phyloP scores from a whole-genome alignment of 2,113 vertebrate genomes.

The Fregetta grallaria region DNA sequence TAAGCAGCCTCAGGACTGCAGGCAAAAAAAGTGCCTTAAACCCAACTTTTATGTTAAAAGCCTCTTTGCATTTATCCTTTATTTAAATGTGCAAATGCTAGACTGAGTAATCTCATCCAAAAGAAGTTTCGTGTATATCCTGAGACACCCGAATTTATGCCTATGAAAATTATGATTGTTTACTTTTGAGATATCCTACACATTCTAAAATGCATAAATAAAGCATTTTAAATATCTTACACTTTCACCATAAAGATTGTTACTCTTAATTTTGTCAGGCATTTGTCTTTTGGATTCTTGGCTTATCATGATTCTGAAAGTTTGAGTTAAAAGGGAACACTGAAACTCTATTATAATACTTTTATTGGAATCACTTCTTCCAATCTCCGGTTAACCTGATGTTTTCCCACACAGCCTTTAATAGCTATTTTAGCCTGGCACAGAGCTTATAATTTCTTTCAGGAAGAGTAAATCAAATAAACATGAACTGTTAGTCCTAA shows the following conservation, averaged over 20 bases:
- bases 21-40: neutral
- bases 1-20: neutral
- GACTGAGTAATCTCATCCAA: neutral
- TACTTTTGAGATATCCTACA: neutral
- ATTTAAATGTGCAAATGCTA: neutral
- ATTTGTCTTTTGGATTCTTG: neutral
- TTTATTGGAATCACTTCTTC: neutral
- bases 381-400: neutral
- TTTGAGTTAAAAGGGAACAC: neutral
- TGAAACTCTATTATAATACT: neutral
- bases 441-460: neutral
- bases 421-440: neutral
- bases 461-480: neutral
- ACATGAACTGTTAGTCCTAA: neutral
- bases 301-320: neutral
- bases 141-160: neutral
- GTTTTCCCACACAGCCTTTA: neutral
- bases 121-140: neutral
- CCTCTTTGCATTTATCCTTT: neutral
- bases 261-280: neutral
- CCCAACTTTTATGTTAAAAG: neutral
- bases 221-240: neutral
- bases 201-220: neutral
- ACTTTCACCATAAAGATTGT: neutral
- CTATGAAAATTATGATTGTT: neutral